Percentiles rank a stretch among this genome's conserved stretches.
Evolutionary conservation across 2,797 vertebrate genomes (phyloP).

Genomic region (Arctocebus calabarensis): DNA sequence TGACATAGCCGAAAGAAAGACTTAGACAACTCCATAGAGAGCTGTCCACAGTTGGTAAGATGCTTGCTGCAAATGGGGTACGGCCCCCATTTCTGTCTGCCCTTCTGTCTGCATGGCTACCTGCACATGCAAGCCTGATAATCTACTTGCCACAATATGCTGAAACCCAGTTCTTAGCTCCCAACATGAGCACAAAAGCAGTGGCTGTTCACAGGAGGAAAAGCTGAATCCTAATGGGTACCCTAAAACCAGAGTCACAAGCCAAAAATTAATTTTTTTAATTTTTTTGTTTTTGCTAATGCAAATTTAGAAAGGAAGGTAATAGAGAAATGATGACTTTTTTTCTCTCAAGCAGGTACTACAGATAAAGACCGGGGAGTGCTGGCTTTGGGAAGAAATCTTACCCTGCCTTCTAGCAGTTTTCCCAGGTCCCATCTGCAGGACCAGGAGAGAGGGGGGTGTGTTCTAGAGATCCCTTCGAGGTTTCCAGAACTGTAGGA

Average conservation of each 20-base stretch:
- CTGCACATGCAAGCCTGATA: background rate
- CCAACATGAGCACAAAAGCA: background rate
- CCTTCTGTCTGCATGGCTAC: background rate
- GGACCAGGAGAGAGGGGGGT: background rate
- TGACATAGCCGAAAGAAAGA: background rate
- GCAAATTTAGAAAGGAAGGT: too few relatives aligned
- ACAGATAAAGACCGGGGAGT: too few relatives aligned
- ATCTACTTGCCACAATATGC: background rate
- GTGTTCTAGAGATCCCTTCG: background rate
- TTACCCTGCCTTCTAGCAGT: too few relatives aligned
- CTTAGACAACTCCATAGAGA: background rate
- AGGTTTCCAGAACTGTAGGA: background rate
- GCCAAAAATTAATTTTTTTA: background rate
- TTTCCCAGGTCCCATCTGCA: background rate
- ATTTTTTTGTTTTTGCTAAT: too few relatives aligned
- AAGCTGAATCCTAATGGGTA: background rate
- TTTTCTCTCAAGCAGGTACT: too few relatives aligned
- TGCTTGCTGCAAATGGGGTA: background rate
- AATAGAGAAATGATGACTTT: too few relatives aligned
- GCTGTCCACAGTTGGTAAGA: background rate
- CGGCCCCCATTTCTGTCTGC: background rate
- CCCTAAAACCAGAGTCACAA: background rate
- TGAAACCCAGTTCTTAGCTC: background rate
- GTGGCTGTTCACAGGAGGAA: background rate
- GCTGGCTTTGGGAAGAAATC: too few relatives aligned